These are phyloP conservation scores for Mormyrops attenuatus DNA, from an alignment of 2,797 vertebrate species.

Conservation along the genomic window DNA sequence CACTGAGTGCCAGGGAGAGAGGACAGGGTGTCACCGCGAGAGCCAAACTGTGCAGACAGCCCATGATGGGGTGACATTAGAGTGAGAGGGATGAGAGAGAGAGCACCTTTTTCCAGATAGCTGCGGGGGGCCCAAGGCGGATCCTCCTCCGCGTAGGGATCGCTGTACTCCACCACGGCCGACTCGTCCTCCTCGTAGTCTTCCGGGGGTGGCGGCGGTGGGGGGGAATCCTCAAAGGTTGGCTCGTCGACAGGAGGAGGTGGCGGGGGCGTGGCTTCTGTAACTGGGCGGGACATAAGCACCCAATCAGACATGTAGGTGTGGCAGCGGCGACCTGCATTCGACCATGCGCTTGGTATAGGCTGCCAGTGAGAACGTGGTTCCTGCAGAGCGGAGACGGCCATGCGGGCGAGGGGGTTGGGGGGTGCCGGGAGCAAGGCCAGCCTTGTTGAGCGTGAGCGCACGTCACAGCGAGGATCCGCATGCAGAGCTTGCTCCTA, in stretches of 20 bases:
- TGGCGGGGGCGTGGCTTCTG: conserved; percentile 72
- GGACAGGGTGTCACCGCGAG: background rate
- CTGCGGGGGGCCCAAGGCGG: conserved; percentile 86
- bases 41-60: background rate
- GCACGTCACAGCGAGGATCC: background rate
- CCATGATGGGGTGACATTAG: background rate
- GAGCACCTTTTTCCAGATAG: conserved; percentile 85
- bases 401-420: background rate
- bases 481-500: background rate
- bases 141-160: conserved; percentile 91
- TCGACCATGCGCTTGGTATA: background rate
- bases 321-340: background rate
- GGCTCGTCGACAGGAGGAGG: conserved; percentile 67
- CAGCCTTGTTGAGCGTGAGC: background rate
- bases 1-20: conserved; percentile 60
- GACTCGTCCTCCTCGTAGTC: conserved; percentile 83
- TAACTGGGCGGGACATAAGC: conserved; percentile 57
- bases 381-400: background rate
- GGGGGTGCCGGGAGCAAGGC: background rate
- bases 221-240: conserved; percentile 62
- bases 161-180: conserved; percentile 85
- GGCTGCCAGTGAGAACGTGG: background rate
- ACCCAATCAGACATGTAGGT: background rate
- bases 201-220: conserved; percentile 69
- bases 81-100: background rate